Evolutionary conservation across 2,113 vertebrate species (phyloP), one percentile per base, ranked within the genome.

Genomic region (Eudorcas thomsonii): DNA sequence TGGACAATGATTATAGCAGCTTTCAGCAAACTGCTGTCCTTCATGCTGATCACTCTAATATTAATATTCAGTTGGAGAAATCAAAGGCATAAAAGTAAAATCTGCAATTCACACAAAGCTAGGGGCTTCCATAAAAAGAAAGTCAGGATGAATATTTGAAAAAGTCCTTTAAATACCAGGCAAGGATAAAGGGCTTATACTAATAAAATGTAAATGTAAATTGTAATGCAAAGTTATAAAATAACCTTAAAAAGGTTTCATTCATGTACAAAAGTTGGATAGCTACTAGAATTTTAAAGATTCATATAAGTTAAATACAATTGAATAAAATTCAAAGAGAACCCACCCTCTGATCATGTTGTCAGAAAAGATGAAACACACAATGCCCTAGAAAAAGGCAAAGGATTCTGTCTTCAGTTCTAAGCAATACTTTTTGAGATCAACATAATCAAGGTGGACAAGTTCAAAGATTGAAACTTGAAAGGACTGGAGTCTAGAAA

Each of bases 121-220:
- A 89, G 78, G 6, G 43, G 21, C 30, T 95, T 67, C 36, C 52
- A 86, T 39, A 36, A 67, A 90, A 97, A 67, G 26, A 16, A 94
- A 88, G 7, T 94, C 78, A 85, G 26, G 45, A 67, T 50, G 54
- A 95, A 89, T 91, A 82, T 55, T 16, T 82, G 57, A 90, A 26
- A 97, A 88, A 90, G 71, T 81, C 45, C 62, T 90, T 92, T 88
- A 95, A 96, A 88, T 81, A 33, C 6, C 54, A 55, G 54, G 39
- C 62, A 90, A 30, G 21, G 74, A 82, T 94, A 94, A 88, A 96
- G 25, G 54, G 19, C 11, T 64, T 39, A 52, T 28, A 81, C 16
- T n/a, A 81, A 94, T 77, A 59, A 77, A 54, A 74, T 85, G 3
- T 62, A 88, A 80, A 92, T 78, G 13, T 2, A 86, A 95, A 95